Base-by-base conservation (phyloP, 1,140 invertebrate species). In the Riptortus pedestris region DNA sequence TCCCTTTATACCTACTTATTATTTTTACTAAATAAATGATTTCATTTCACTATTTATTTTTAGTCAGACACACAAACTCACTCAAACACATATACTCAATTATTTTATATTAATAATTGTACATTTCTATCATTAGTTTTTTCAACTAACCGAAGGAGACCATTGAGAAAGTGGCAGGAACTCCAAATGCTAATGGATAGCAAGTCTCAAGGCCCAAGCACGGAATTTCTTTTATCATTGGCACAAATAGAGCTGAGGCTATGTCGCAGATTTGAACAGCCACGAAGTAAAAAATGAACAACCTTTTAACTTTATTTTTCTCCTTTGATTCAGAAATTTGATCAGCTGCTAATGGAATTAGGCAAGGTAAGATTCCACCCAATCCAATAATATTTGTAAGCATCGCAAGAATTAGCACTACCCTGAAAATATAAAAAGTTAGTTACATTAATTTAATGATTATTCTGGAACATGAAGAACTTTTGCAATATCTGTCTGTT, bases 271-370 rank as follows among this genome's bases (percentile, higher is more conserved):
- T 5, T 59, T 59, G 57, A 1, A 59, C 11, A 2, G 24, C n/a
- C 11, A 26, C 31, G 24, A 59, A 59, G 28, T 59, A 59, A 38
- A 59, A 38, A 24, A 31, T 26, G 28, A 59, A 59, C 16, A 59
- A 31, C 24, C 18, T n/a, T 26, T 38, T 59, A n/a, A 59, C 18
- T 14, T 55, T 24, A 1, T 12, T 55, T 1, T 18, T 26, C 16
- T 1, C 24, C 0, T 7, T 38, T 29, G 29, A 16, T 24, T 59
- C 26, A 2, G 26, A 31, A n/a, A 59, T 31, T n/a, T 59, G 57
- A 24, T 59, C 57, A 0, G 57, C 57, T 1, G 57, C 57, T 11
- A 59, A 18, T 2, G 57, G 57, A 0, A 59, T 22, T 18, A 59
- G 28, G 57, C 57, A 33, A 9, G 57, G 28, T 12, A 33, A 18